Evolutionary conservation across 2,113 vertebrate genomes (phyloP).

Genomic region (Aphyosemion australe): DNA sequence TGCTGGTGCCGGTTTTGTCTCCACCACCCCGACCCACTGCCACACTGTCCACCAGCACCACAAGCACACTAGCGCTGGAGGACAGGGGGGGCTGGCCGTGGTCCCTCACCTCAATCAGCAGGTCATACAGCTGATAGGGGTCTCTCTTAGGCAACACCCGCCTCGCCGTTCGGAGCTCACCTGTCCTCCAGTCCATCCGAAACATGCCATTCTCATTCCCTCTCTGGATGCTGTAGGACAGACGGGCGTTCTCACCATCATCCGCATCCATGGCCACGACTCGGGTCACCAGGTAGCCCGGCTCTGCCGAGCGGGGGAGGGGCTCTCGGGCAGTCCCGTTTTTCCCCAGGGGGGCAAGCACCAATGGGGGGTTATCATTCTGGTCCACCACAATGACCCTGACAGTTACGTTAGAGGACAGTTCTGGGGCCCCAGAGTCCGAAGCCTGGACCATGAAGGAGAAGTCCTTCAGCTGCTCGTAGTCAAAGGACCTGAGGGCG

Average conservation of each 20-base stretch:
- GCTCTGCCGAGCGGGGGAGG: constrained; percentile 90
- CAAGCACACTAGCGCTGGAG: constrained; percentile 88
- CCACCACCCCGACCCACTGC: constrained; percentile 76
- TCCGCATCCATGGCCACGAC: constrained; percentile 93
- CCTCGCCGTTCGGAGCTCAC: constrained; percentile 90
- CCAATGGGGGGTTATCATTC: constrained; percentile 93
- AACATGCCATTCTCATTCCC: constrained; percentile 95
- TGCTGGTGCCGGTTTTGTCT: constrained; percentile 47
- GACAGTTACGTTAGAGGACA: constrained; percentile 90
- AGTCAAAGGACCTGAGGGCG: constrained; percentile 94
- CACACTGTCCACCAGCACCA: constrained; percentile 88
- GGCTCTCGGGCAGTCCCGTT: constrained; percentile 91
- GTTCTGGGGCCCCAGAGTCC: constrained; percentile 85
- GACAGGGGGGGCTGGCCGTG: constrained; percentile 95
- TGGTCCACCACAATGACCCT: constrained; percentile 92
- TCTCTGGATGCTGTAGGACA: constrained; percentile 92
- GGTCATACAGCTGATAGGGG: constrained; percentile 89
- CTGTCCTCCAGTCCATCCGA: constrained; percentile 95
- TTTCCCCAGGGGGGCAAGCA: constrained; percentile 88
- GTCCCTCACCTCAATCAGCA: constrained; percentile 93
- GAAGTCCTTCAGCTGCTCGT: constrained; percentile 96
- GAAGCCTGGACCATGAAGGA: constrained; percentile 90
- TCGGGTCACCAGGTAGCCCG: constrained; percentile 92
- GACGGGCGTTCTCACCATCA: constrained; percentile 93
- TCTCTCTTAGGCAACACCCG: constrained; percentile 87